A percentile compares a stretch with the other conserved stretches of the same genome.
phyloP scores from a whole-genome alignment of 2,888 invertebrate species.

The Pediacus dermestoides region DNA sequence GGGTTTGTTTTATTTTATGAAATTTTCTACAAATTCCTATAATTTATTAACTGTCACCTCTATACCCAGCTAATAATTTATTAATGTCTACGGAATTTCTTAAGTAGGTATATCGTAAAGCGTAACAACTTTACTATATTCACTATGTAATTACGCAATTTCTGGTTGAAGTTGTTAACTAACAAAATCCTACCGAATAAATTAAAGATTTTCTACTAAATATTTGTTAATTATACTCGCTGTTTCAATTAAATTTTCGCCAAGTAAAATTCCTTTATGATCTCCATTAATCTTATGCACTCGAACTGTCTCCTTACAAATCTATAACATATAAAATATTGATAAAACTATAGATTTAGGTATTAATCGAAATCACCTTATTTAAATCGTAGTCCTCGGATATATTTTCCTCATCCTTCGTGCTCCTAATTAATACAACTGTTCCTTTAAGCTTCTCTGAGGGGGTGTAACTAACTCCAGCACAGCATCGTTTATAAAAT shows the following conservation, averaged over 20 bases:
- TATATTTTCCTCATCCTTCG: slow-evolving; percentile 12
- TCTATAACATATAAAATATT: slow-evolving; percentile 17
- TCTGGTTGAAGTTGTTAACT: not conserved
- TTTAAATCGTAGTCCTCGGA: slow-evolving; percentile 24
- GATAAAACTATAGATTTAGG: slow-evolving; percentile 2
- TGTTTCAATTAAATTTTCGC: slow-evolving; percentile 17
- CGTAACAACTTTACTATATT: slow-evolving; percentile 7
- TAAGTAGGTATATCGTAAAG: not conserved
- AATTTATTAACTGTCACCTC: too few relatives aligned
- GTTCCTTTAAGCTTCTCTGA: slow-evolving; percentile 15
- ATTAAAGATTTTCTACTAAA: slow-evolving; percentile 4
- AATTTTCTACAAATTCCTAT: too few relatives aligned
- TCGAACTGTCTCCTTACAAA: slow-evolving; percentile 19
- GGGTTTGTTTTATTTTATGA: too few relatives aligned
- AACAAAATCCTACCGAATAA: too few relatives aligned
- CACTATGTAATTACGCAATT: not conserved
- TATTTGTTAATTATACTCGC: slow-evolving; percentile 19
- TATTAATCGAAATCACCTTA: slow-evolving; percentile 16
- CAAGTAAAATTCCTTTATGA: slow-evolving; percentile 21
- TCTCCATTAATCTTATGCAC: slow-evolving; percentile 22
- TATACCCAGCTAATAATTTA: not conserved
- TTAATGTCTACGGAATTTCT: not conserved
- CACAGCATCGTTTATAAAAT: slow-evolving; percentile 17
- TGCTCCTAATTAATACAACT: slow-evolving; percentile 19
- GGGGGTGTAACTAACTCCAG: slow-evolving; percentile 21